Conservation (phyloP, 2,888 invertebrate genomes). For the Chorisops tibialis region DNA sequence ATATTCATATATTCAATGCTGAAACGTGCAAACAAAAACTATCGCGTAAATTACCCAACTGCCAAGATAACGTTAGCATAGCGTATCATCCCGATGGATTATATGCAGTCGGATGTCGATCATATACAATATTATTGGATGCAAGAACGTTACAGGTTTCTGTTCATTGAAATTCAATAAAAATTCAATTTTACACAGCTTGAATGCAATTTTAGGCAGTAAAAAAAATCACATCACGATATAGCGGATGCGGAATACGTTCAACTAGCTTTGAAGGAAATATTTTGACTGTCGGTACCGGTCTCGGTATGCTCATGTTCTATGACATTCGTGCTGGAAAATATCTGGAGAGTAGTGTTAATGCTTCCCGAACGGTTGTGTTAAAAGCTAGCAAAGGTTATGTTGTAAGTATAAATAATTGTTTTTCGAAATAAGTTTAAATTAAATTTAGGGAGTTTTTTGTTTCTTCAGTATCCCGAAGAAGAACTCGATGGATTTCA, state of each 20-base stretch:
- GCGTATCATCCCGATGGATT: slow-evolving; percentile 81
- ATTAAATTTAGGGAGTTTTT: not conserved
- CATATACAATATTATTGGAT: slow-evolving; percentile 86
- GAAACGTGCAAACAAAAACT: slow-evolving; percentile 84
- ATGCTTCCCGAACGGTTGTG: slow-evolving; percentile 82
- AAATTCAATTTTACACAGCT: not conserved
- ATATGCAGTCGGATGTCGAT: slow-evolving; percentile 92
- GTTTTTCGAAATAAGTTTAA: not conserved
- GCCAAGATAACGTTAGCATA: slow-evolving; percentile 90
- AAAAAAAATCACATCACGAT: slow-evolving; percentile 78
- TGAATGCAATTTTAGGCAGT: slow-evolving; percentile 54
- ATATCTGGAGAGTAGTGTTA: slow-evolving; percentile 86
- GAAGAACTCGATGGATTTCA: slow-evolving; percentile 80
- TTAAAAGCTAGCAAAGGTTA: slow-evolving; percentile 85
- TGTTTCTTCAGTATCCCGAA: slow-evolving; percentile 68
- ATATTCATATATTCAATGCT: slow-evolving; percentile 90
- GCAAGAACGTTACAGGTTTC: slow-evolving; percentile 75
- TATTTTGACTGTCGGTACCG: slow-evolving; percentile 90
- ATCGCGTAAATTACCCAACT: slow-evolving; percentile 80
- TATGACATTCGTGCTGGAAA: slow-evolving; percentile 89
- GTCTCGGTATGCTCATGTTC: slow-evolving; percentile 86
- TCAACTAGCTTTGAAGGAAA: slow-evolving; percentile 89
- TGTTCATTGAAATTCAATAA: not conserved
- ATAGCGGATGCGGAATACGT: slow-evolving; percentile 87
- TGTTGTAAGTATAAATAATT: slow-evolving; percentile 59